Evolutionary conservation across 2,888 invertebrate species (phyloP).

Genomic region (Cephus pulcher): DNA sequence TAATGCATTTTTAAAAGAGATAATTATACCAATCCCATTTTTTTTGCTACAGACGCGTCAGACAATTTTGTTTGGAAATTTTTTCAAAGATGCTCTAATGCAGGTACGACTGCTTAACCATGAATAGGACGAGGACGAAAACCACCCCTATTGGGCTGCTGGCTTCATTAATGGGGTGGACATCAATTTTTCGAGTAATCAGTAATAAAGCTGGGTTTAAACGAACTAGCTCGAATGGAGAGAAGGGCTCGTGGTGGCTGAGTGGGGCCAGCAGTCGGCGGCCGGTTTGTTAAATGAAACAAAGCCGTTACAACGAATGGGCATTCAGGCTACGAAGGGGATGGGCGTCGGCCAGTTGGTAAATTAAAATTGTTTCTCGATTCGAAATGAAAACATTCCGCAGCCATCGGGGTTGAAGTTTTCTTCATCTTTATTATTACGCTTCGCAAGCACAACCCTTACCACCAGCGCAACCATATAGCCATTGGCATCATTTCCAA

Average conservation of each 20-base stretch:
- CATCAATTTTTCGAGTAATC: conserved; percentile 61
- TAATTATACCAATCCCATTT: neutral
- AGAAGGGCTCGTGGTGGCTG: conserved; percentile 6
- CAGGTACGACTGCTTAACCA: neutral
- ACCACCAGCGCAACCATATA: neutral
- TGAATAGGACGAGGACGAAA: neutral
- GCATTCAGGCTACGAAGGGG: conserved; percentile 38
- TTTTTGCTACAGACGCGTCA: neutral
- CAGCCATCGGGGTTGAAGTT: conserved; percentile 21
- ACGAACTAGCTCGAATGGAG: conserved; percentile 41
- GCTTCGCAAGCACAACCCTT: neutral
- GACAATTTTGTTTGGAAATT: neutral
- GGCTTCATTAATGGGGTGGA: conserved; percentile 53
- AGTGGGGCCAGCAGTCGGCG: conserved; percentile 38
- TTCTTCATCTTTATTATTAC: conserved; percentile 8
- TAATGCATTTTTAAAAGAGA: neutral
- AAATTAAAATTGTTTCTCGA: conserved; percentile 58
- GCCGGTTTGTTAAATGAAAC: conserved; percentile 60
- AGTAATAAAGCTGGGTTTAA: conserved; percentile 59
- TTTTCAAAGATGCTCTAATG: neutral
- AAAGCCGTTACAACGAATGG: conserved; percentile 62
- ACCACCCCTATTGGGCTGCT: conserved; percentile 17
- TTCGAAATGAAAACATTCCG: conserved; percentile 51
- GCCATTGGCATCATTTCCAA: neutral
- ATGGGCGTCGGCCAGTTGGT: conserved; percentile 34